Base-by-base conservation (phyloP, 2,888 invertebrate genomes). In the Cetonia aurata region DNA sequence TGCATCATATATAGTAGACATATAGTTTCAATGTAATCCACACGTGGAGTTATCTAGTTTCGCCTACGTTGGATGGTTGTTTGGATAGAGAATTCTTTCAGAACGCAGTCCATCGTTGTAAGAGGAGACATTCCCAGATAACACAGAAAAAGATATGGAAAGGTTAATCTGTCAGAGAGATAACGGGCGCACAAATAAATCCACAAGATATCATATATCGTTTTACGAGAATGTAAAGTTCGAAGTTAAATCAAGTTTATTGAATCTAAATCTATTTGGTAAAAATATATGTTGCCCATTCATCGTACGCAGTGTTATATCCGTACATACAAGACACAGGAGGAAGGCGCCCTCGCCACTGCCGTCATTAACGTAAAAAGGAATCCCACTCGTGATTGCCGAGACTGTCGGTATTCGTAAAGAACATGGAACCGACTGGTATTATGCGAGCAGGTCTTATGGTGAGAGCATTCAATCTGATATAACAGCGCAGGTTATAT, bases 381-480 rank as follows among this genome's bases (percentile, higher is more conserved):
- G 19, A 59, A 59, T 44, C n/a, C 25, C 53, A 53, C 53, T 56
- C 10, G 56, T 59, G 44, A 53, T 53, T 31, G 53, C 31, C 31
- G 31, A n/a, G 53, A 25, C 53, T 19, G 50, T 53, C 31, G 31
- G 53, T 10, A 53, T 25, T 25, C 31, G 53, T 10, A n/a, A 4
- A n/a, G 10, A 15, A 50, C 13, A 50, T 50, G 13, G 50, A 12
- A 15, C 6, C 59, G 42, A 44, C 41, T 13, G 42, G 19, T 59
- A 59, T 53, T 19, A 31, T 31, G 25, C 25, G 25, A 31, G 53
- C 31, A 17, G 53, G 10, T 53, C 53, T 31, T 25, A 31, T 31
- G 25, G 53, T 12, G 25, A 25, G 31, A 17, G 17, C n/a, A 25
- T n/a, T 31, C 59, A 13, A 44, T 59, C 59, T 44, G 44, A 59